phyloP scores from a whole-genome alignment of 2,888 invertebrate genomes.

The Netelia virgata region DNA sequence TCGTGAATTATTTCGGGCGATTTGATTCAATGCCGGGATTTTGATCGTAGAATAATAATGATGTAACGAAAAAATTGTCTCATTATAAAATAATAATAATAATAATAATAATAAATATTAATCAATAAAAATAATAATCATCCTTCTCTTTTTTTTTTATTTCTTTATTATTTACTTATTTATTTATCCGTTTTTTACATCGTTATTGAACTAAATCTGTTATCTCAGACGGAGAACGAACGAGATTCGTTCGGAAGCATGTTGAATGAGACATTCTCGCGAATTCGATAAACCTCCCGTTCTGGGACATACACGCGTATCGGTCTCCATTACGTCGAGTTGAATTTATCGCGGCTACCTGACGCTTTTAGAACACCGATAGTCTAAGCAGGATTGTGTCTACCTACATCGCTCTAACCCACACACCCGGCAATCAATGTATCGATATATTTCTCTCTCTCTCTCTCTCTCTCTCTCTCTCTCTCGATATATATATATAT shows the following conservation, averaged over 20 bases:
- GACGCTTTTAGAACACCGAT: conserved; percentile 65
- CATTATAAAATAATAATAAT: too few relatives aligned
- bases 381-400: conserved; percentile 53
- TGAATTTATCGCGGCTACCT: conserved; percentile 65
- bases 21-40: too few relatives aligned
- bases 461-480: conserved; percentile 1
- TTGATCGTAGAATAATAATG: too few relatives aligned
- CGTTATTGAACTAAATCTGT: too few relatives aligned
- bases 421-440: not conserved
- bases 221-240: not conserved
- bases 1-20: too few relatives aligned
- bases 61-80: too few relatives aligned
- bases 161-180: not conserved
- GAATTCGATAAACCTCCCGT: conserved; percentile 58
- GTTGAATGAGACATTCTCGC: conserved; percentile 40
- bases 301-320: not conserved
- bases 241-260: conserved; percentile 13
- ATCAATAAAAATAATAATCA: too few relatives aligned
- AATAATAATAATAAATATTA: too few relatives aligned
- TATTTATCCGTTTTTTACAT: too few relatives aligned
- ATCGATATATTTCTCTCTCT: conserved; percentile 43
- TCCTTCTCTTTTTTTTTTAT: not conserved
- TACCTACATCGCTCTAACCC: conserved; percentile 50
- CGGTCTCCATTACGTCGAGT: conserved; percentile 54
- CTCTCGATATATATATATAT: conserved; percentile 11